A percentile compares a stretch with the other conserved stretches of the same genome.
phyloP scores from a whole-genome alignment of 2,113 vertebrate species.

The Taxidea taxus region DNA sequence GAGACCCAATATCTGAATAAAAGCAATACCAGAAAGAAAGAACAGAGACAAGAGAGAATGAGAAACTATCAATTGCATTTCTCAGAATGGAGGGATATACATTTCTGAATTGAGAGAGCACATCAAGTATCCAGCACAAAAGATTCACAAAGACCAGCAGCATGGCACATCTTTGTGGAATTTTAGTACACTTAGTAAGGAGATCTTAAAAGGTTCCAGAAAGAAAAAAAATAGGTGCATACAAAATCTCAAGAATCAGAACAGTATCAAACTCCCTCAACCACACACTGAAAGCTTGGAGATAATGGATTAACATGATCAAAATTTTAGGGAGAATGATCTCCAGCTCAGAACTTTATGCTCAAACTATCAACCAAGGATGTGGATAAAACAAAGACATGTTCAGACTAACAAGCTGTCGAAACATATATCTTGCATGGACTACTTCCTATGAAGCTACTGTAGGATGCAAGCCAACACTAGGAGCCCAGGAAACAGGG shows the following conservation, averaged over 20 bases:
- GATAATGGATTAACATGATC: neutral
- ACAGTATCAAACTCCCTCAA: neutral
- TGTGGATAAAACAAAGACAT: neutral
- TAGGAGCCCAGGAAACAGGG: neutral
- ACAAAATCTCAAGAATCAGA: neutral
- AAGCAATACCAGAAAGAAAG: neutral
- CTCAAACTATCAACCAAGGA: neutral
- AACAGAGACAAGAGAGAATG: neutral
- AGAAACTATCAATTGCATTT: neutral
- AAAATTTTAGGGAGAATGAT: neutral
- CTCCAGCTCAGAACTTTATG: constrained; percentile 30
- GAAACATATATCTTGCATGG: neutral
- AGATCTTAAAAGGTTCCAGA: neutral
- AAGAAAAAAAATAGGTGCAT: neutral
- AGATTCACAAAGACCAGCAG: neutral
- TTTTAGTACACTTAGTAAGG: neutral
- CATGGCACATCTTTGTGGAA: neutral
- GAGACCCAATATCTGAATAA: neutral
- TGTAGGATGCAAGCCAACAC: neutral
- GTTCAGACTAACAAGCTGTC: neutral
- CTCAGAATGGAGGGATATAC: neutral
- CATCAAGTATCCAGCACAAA: neutral
- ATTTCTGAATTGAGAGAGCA: neutral
- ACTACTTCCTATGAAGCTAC: neutral
- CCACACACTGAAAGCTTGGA: neutral